Evolutionary conservation across 2,888 invertebrate genomes (phyloP), one percentile per base, ranked within the genome.

Genomic region (Ametastegia equiseti): DNA sequence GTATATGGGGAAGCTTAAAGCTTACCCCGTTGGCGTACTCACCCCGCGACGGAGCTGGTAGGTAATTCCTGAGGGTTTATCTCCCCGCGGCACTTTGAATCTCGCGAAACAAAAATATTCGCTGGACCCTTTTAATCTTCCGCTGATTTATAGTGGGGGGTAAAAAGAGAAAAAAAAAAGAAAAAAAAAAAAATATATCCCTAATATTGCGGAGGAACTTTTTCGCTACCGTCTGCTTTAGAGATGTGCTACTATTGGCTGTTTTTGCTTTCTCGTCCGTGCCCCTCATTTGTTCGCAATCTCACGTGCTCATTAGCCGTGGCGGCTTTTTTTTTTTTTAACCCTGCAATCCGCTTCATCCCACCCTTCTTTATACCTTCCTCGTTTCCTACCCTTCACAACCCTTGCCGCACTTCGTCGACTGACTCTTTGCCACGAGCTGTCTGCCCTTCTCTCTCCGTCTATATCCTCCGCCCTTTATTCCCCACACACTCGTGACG

Each of bases 251-350:
- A n/a, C n/a, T n/a, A n/a, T n/a, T n/a, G 15, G 54, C 75, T 75
- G 75, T 75, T 75, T 75, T 75, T 75, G 75, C 75, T 75, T 75
- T 19, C 36, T 75, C 50, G 69, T 30, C 57, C 57, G 54, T 71
- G 57, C 73, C 71, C 80, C 71, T 73, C 80, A 73, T 80, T 71
- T 80, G 73, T 71, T 71, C 57, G 80, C 73, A 80, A 80, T 80
- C 80, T 80, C 80, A 73, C 80, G 80, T 60, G 80, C 73, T 71
- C 80, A 80, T 80, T 80, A 80, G 80, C 80, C 80, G 80, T 60
- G 80, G 57, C 60, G 80, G 69, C 30, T 60, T 73, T 80, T 79
- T 79, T 71, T n/a, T 60, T 73, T 80, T 79, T 79, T 71, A 80
- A 80, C 80, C 71, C 50, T 45, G 73, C 54, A 67, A 73, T 60